Base-by-base conservation (phyloP, 2,888 invertebrate species). In the Anthrax anthrax region DNA sequence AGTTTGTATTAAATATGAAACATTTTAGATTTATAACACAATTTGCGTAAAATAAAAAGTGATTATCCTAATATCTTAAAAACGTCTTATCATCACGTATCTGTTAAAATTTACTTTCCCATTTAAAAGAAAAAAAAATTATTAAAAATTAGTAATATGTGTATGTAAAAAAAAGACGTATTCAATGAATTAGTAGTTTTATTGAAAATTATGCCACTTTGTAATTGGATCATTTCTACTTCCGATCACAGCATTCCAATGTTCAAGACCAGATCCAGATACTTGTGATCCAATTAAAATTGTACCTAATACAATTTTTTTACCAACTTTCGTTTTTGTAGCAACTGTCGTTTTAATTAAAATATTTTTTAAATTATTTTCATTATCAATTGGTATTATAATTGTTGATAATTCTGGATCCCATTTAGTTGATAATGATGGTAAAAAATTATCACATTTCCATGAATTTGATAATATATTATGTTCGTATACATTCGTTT, bases 351-450 rank as follows among this genome's bases (percentile, higher is more conserved):
- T 60, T 23, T 58, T 59, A 6, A 67, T 57, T n/a, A 60, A 55
- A 42, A 67, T 58, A 32, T 63, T 51, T 29, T 66, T 58, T 37
- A 69, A 47, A 50, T 58, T 58, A 2, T 61, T 57, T n/a, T 57
- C 41, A 17, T 53, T 56, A 27, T 57, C 58, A 19, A 67, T 42
- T 2, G 66, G 65, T 37, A 69, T 56, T 3, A 48, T 54, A 1
- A 68, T 54, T 1, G 61, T 60, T 3, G 68, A 63, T 32, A 54
- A 52, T 5, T 57, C 58, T 2, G 77, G 74, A 56, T 81, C 79
- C 71, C 84, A 80, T 65, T 82, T 80, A 56, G 80, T 77, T n/a
- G 84, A 81, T 48, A 85, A 78, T 4, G 83, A 80, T 6, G 85
- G 84, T 16, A 72, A 70, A 63, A 86, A 86, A 52, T 75, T 72